Base-by-base conservation (phyloP, 2,888 invertebrate species). In the Elegia similella region DNA sequence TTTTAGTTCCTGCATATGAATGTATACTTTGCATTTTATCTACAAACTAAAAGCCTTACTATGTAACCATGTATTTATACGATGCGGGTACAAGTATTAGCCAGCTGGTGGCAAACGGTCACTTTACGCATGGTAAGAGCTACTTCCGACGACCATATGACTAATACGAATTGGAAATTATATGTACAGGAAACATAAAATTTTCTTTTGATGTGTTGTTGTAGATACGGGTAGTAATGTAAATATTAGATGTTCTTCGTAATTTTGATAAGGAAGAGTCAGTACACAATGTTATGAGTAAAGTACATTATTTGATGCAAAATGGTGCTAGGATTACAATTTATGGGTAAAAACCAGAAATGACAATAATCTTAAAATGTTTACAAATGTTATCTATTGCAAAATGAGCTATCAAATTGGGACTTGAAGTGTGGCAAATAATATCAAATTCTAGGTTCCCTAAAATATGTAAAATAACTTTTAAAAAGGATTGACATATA, bases 21-120 rank as follows among this genome's bases (percentile, higher is more conserved):
- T 12, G 38, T n/a, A n/a, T n/a, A 38, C 12, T 38, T 38, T 38
- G 38, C 38, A 38, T 38, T 38, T 38, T 38, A 38, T 38, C 38
- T 38, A 38, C n/a, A 10, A 23, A 46, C 46, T 46, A 46, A 46
- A 46, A 46, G 46, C 23, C 12, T 50, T 16, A 34, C 34, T 16
- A 32, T 50, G 34, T 50, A 34, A 34, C 34, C 34, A 17, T 6
- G 23, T 50, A 34, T 50, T 34, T 17, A 50, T 50, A 10, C 34
- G 16, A 50, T 50, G 50, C 50, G 50, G 50, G 50, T 50, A 10
- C 17, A 46, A 38, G 38, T 38, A 12, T 38, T 10, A 29, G 17
- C 34, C 50, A 50, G 34, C 34, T 50, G 50, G 34, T 50, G 50
- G 34, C 50, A 50, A 50, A 50, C 50, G 50, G 50, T 50, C 50